phyloP scores from a whole-genome alignment of 2,113 vertebrate genomes.

The Burhinus bistriatus region DNA sequence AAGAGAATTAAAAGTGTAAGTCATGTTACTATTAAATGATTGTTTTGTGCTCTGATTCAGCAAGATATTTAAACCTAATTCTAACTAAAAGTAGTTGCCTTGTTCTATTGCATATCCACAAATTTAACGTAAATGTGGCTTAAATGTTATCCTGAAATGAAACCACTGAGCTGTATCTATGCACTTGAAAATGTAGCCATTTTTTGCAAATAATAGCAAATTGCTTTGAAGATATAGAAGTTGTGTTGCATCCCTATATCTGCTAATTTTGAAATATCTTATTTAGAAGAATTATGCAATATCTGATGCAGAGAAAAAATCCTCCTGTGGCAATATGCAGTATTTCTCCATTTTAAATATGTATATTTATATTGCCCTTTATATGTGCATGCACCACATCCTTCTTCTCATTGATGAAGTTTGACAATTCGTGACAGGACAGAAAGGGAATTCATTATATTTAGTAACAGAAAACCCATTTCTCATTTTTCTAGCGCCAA shows the following conservation, averaged over 20 bases:
- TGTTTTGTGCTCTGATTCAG: background rate
- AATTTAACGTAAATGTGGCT: background rate
- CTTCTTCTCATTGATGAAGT: conserved; percentile 54
- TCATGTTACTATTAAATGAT: background rate
- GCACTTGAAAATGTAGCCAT: background rate
- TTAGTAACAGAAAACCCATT: conserved; percentile 72
- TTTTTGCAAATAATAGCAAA: background rate
- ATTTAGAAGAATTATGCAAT: background rate
- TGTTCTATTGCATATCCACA: background rate
- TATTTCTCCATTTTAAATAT: background rate
- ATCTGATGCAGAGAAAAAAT: background rate
- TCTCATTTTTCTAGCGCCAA: conserved; percentile 62
- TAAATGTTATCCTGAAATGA: background rate
- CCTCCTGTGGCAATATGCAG: background rate
- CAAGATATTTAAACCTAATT: background rate
- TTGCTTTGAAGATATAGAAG: background rate
- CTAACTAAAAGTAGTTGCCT: background rate
- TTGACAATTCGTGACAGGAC: conserved; percentile 66
- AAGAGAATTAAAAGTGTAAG: background rate
- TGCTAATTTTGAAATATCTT: background rate
- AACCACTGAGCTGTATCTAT: background rate
- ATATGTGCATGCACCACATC: background rate
- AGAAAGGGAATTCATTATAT: conserved; percentile 70
- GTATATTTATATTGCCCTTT: background rate
- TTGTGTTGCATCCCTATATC: background rate